Evolutionary conservation across 1,140 invertebrate genomes (phyloP), one percentile per base, ranked within the genome.

Genomic region (Ylistrum balloti): DNA sequence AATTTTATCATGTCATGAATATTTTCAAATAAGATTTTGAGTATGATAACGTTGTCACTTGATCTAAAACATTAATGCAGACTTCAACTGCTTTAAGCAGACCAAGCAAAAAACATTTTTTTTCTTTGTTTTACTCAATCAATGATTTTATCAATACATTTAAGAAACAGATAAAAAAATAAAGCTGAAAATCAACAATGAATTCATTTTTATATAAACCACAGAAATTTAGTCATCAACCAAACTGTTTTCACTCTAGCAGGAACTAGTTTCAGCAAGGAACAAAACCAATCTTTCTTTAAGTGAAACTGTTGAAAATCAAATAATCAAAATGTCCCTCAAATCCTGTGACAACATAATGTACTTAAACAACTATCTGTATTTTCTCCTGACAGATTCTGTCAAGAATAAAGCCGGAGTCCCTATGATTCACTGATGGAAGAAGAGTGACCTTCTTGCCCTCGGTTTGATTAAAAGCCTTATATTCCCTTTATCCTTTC

Each of bases 401-500:
- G n/a, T 28, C 22, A 74, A 74, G 56, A 74, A 74, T 74, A 74
- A 74, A 74, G 1, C 28, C 56, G 9, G 13, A 1, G 41, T 15
- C n/a, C n/a, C 41, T 74, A 28, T 74, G 56, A 74, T n/a, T n/a
- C 56, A 74, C 9, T 74, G 56, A 74, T 74, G 0, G 56, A 28
- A 74, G 41, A 45, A 45, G 41, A 28, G n/a, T 28, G 56, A 28
- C 56, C 56, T n/a, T 74, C 56, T 11, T 28, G 56, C 22, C 56
- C 56, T 74, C 22, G 2, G n/a, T 74, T 74, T 74, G 56, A 74
- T 74, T 74, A 74, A 74, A 74, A 5, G n/a, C 56, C n/a, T 28
- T 74, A 74, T 74, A 74, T 28, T 74, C 56, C 56, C 56, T 74
- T 74, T 28, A 74, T 74, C 56, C 56, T 11, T n/a, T 74, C 22